Percentiles rank a stretch among this genome's conserved stretches.
phyloP scores from a whole-genome alignment of 2,888 invertebrate genomes.

The Thecocarcelia acutangulata region DNA sequence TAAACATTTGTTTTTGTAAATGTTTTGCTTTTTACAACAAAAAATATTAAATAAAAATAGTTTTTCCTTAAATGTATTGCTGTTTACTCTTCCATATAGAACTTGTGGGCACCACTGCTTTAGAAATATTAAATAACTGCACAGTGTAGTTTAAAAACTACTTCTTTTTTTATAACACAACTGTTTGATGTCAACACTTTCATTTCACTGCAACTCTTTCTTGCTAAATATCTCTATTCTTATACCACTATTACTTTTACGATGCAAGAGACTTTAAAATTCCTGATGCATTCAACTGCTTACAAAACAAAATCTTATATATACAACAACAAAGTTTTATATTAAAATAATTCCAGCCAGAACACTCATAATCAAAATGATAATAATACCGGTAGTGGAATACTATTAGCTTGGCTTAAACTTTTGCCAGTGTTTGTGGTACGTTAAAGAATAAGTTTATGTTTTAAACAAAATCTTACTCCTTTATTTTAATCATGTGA shows the following conservation, averaged over 20 bases:
- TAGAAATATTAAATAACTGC: no score
- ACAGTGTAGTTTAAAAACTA: no score
- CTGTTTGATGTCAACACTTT: conserved; percentile 11
- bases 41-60: no score
- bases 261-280: conserved; percentile 15
- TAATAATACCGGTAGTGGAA: conserved; percentile 56
- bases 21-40: no score
- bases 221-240: background rate
- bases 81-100: no score
- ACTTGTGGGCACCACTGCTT: no score
- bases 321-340: conserved; percentile 16
- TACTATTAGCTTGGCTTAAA: conserved; percentile 59
- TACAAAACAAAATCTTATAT: background rate
- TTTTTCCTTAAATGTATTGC: no score
- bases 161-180: background rate
- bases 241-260: background rate
- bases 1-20: no score
- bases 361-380: conserved; percentile 39
- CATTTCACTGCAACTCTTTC: background rate
- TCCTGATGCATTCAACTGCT: conserved; percentile 22
- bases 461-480: background rate
- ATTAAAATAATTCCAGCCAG: conserved; percentile 31
- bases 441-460: conserved; percentile 4
- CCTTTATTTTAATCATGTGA: background rate
- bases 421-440: conserved; percentile 50